phyloP scores from a whole-genome alignment of 2,113 vertebrate species.

The Megaceryle maxima region DNA sequence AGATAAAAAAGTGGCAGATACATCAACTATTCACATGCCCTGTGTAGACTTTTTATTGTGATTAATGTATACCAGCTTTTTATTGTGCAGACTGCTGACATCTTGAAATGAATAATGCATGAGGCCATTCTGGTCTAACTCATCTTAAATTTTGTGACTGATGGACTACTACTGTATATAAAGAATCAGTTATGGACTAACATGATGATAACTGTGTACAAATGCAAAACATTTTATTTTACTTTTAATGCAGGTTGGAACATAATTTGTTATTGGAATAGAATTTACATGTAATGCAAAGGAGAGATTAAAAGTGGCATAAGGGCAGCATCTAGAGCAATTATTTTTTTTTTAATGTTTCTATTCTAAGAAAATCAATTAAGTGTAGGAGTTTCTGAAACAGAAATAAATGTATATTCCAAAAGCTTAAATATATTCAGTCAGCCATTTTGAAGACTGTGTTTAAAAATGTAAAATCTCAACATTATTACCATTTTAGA shows the following conservation, averaged over 20 bases:
- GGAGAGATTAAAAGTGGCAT: background rate
- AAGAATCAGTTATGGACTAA: background rate
- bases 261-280: background rate
- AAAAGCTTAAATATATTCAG: background rate
- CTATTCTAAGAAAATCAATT: background rate
- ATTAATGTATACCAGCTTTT: background rate
- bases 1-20: background rate
- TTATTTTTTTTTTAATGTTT: background rate
- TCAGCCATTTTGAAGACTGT: background rate
- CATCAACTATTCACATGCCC: background rate
- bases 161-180: background rate
- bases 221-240: background rate
- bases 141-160: background rate
- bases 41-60: background rate
- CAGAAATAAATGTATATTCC: background rate
- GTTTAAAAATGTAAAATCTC: background rate
- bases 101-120: background rate
- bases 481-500: background rate
- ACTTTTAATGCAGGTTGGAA: background rate
- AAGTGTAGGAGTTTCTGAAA: background rate
- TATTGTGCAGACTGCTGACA: background rate
- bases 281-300: background rate
- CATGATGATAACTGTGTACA: background rate
- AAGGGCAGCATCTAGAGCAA: background rate
- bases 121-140: background rate